Conservation (phyloP, 1,140 invertebrate genomes). For the Drosophila miranda region DNA sequence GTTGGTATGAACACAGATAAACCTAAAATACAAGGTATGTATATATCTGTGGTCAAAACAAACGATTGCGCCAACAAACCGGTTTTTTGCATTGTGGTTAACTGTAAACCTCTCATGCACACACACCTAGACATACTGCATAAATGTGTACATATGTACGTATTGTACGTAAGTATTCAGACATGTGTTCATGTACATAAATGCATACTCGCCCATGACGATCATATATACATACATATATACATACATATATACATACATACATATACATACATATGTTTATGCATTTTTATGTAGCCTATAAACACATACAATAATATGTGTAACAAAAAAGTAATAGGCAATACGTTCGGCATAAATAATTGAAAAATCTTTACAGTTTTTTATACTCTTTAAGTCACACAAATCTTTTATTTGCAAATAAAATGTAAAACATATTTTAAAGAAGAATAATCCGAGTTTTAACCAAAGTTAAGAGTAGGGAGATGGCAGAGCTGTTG, state of each 20-base stretch:
- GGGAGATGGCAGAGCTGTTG: neutral
- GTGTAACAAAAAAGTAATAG: neutral
- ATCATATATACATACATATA: conserved; percentile 10
- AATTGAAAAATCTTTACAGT: no score
- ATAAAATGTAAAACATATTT: conserved; percentile 5
- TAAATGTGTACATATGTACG: conserved; percentile 86
- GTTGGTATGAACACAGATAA: neutral
- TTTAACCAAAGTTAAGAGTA: conserved; percentile 9
- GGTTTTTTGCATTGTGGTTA: conserved; percentile 51
- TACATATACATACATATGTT: conserved; percentile 10
- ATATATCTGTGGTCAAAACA: conserved; percentile 44
- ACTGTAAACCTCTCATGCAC: conserved; percentile 30
- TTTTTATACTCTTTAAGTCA: no score
- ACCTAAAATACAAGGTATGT: neutral
- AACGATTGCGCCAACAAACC: conserved; percentile 59
- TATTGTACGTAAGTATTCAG: conserved; percentile 16
- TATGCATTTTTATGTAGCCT: conserved; percentile 7
- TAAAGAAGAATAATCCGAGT: conserved; percentile 9
- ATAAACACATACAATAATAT: neutral
- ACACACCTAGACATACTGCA: conserved; percentile 88
- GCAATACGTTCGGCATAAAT: no score
- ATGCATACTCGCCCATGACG: conserved; percentile 20
- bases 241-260: conserved; percentile 2
- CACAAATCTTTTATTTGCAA: neutral
- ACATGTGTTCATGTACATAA: neutral